Evolutionary conservation across 1,140 invertebrate species (phyloP), one percentile per base, ranked within the genome.

Genomic region (Drosophila ananassae): DNA sequence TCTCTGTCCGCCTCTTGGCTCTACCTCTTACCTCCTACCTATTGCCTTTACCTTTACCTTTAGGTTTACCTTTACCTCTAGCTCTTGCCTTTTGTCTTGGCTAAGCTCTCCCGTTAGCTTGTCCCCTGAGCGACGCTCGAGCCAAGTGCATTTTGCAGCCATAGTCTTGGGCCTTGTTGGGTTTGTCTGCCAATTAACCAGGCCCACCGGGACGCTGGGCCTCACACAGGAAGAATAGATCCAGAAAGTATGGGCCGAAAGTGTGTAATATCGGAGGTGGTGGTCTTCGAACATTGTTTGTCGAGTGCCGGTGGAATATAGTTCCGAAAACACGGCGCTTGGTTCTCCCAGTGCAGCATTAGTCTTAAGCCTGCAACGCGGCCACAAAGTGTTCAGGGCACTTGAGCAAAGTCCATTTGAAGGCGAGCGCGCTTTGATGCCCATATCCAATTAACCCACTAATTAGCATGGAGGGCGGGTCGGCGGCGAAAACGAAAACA

Each of bases 361-460:
- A 78, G 60, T 47, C 56, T 46, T 59, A 84, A 84, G 64, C 73
- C 63, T 69, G 80, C 51, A 68, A 67, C 68, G 47, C 64, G 60
- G 47, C 69, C 51, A 73, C 71, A 73, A 73, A 73, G 51, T 74
- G 47, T 22, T 37, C 32, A 17, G 17, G 13, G 10, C 61, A 46
- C 64, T 73, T 39, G 58, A 56, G 48, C 51, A 54, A 22, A 21
- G 21, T 47, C 41, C 51, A 44, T 44, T 58, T 74, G 60, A 54
- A 66, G 39, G 72, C 28, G 44, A 39, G 60, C 60, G 47, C 60
- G 46, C 58, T 73, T 73, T 72, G 52, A 69, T 53, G 73, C 72
- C 81, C 83, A 73, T 79, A 79, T 76, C 83, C 83, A 89, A 87
- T 87, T 87, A 87, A 87, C 83, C 83, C 58, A 75, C 83, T 89